These are phyloP conservation scores for Ceyx cyanopectus DNA, from an alignment of 2,113 vertebrate genomes.

Conservation along the genomic window DNA sequence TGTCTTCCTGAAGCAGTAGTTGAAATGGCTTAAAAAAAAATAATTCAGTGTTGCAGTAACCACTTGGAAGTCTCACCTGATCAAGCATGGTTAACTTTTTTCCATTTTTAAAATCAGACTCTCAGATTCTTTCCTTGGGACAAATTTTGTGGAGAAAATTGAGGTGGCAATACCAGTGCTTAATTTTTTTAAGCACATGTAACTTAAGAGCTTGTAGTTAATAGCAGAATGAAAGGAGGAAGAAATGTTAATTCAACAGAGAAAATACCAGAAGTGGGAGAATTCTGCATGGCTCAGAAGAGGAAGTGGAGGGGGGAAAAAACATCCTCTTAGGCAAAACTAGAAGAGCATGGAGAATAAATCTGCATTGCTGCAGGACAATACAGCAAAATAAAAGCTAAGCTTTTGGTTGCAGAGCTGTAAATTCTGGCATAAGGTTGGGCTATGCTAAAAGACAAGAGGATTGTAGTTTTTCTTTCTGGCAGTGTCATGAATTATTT, in stretches of 20 bases:
- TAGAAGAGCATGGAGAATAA: neutral
- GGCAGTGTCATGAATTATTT: neutral
- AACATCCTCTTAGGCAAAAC: accelerated
- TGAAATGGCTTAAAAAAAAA: neutral
- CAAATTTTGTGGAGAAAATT: neutral
- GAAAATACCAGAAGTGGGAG: neutral
- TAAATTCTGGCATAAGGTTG: neutral
- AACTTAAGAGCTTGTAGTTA: neutral
- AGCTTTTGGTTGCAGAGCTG: neutral
- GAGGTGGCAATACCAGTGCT: neutral
- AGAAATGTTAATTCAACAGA: neutral
- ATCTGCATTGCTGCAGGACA: neutral
- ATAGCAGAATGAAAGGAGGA: neutral
- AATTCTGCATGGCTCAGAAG: neutral
- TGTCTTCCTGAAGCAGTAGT: neutral
- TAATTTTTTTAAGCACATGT: neutral
- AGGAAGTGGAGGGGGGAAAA: neutral
- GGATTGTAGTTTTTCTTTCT: neutral
- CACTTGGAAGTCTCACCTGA: neutral
- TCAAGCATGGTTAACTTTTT: neutral
- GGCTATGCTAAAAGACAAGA: neutral
- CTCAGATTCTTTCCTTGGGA: neutral
- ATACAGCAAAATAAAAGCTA: neutral
- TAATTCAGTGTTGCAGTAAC: neutral
- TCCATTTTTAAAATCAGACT: neutral